Evolutionary conservation across 2,797 vertebrate genomes (phyloP).

Genomic region (Bovichtus variegatus): DNA sequence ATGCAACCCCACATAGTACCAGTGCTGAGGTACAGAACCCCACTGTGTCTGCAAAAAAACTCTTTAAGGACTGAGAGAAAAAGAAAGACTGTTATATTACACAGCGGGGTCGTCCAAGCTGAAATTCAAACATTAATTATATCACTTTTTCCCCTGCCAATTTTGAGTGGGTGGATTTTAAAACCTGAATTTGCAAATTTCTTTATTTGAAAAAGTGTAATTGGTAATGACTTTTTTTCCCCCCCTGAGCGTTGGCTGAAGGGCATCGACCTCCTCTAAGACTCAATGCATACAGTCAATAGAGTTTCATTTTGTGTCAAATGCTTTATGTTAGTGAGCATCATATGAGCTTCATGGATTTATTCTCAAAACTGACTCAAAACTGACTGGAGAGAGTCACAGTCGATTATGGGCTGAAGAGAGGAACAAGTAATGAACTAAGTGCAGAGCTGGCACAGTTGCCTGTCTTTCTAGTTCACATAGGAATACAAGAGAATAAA

Average conservation of each 20-base stretch:
- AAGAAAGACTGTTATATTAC: background rate
- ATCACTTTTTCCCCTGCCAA: background rate
- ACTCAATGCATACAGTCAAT: background rate
- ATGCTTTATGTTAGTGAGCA: background rate
- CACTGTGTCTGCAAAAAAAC: slow-evolving; percentile 13
- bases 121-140: background rate
- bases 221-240: background rate
- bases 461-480: slow-evolving; percentile 26
- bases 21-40: slow-evolving; percentile 16
- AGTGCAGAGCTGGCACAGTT: slow-evolving; percentile 43
- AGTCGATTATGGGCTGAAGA: slow-evolving; percentile 10
- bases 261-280: background rate
- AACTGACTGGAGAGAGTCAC: slow-evolving; percentile 31
- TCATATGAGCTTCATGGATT: slow-evolving; percentile 5
- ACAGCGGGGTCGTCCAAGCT: background rate
- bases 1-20: background rate
- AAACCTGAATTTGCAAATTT: background rate
- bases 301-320: background rate
- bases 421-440: slow-evolving; percentile 36
- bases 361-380: background rate
- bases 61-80: background rate
- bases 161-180: slow-evolving; percentile 14
- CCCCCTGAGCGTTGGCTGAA: background rate
- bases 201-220: background rate
- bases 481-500: slow-evolving; percentile 18